Base-by-base conservation (phyloP, 2,888 invertebrate species). In the Hypselothyrea guttata region DNA sequence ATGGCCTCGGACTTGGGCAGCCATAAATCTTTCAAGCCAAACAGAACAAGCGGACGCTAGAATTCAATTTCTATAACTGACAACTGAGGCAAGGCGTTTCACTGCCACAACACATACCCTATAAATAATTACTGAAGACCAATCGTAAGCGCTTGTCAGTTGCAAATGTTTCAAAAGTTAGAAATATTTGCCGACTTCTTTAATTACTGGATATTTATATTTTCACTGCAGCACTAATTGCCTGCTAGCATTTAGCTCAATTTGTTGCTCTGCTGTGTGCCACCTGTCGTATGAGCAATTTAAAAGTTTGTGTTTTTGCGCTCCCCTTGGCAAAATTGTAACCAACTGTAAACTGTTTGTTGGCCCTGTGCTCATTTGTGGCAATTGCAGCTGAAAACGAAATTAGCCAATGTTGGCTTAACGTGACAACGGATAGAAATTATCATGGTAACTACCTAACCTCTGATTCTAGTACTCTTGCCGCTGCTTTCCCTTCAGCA, bases 11-110 rank as follows among this genome's bases (percentile, higher is more conserved):
- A 4, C 22, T 22, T 5, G 22, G 22, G 3, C 5, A 22, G 84
- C 69, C 68, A 81, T 81, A 81, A 81, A 81, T 81, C 79, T 84
- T 70, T 74, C 72, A 77, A 70, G 60, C 71, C 69, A 64, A 72
- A 68, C 69, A 62, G 63, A 63, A 65, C 66, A 22, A 38, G 16
- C 18, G 38, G 28, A 46, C 58, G 51, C 74, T 69, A 64, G 62
- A 74, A 74, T 74, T 79, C 67, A 74, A 77, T 76, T 69, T 22
- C 69, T 69, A 71, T 61, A 62, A 64, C 78, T 84, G 79, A 81
- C 79, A 84, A 64, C 71, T 68, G 63, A 71, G 73, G 62, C 70
- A 68, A 61, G 66, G 53, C 46, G 22, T n/a, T 13, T 3, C 7
- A 11, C 16, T 9, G 9, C 18, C 13, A 16, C 28, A 42, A 30